Evolutionary conservation across 2,797 vertebrate species (phyloP).

Genomic region (Calcarius lapponicus): DNA sequence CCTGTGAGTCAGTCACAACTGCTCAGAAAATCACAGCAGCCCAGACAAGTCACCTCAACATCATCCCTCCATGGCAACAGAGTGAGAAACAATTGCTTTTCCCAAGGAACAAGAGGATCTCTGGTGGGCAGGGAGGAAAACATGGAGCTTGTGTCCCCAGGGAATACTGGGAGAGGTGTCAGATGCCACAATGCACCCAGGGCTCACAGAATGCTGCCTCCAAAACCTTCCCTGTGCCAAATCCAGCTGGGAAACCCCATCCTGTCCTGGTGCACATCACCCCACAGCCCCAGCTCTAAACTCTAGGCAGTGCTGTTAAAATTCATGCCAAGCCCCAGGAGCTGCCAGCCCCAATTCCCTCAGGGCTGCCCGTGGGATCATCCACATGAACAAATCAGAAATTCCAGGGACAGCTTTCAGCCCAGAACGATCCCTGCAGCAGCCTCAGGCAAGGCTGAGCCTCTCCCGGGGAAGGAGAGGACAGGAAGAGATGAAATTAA

Average conservation of each 20-base stretch:
- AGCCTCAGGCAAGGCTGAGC: not conserved
- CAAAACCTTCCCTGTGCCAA: not conserved
- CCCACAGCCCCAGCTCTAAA: not conserved
- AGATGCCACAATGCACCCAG: not conserved
- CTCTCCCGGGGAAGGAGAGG: not conserved
- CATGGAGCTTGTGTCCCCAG: not conserved
- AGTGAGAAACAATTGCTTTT: not conserved
- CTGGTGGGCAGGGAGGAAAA: not conserved
- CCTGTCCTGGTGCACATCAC: not conserved
- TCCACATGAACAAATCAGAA: not conserved
- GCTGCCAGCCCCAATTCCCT: too few relatives aligned
- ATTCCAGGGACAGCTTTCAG: not conserved
- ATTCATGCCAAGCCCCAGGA: accelerated
- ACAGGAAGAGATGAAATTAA: not conserved
- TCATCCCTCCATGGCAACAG: not conserved
- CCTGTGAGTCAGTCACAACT: not conserved
- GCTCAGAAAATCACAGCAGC: not conserved
- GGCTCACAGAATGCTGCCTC: not conserved
- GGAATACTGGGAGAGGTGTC: not conserved
- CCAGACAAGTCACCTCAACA: not conserved
- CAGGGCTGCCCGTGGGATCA: not conserved
- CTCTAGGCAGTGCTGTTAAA: not conserved
- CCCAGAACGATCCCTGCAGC: not conserved
- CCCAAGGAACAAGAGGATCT: not conserved
- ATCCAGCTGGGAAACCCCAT: not conserved